These are phyloP conservation scores for Hormaphis cornu DNA, from an alignment of 1,140 invertebrate species.

Conservation along the genomic window DNA sequence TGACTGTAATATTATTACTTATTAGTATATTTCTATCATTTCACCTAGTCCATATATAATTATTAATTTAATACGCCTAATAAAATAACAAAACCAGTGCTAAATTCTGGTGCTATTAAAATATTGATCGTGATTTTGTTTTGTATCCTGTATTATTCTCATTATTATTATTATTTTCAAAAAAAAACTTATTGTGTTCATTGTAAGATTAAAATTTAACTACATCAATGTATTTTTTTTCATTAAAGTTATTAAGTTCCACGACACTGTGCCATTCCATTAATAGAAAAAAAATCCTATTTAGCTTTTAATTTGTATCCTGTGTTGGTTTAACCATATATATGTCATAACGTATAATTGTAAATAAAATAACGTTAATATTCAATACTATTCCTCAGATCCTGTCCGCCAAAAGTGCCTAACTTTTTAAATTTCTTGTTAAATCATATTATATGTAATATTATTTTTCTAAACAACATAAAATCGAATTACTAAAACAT, in stretches of 20 bases:
- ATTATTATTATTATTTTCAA: not conserved
- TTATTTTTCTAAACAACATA: conserved; percentile 4
- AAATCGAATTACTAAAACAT: conserved; percentile 15
- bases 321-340: not conserved
- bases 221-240: not conserved
- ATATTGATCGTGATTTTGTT: not conserved
- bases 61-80: too few species aligned
- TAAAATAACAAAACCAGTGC: not conserved
- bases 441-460: not conserved
- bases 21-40: too few species aligned
- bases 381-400: not conserved
- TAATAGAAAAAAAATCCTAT: conserved; percentile 5
- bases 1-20: not conserved
- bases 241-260: not conserved
- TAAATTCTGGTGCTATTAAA: conserved; percentile 13
- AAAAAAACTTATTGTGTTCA: not conserved
- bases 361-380: not conserved
- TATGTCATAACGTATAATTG: not conserved
- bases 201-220: not conserved
- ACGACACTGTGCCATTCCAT: conserved; percentile 10
- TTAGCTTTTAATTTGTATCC: not conserved
- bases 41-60: not conserved
- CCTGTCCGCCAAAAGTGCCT: not conserved
- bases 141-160: not conserved
- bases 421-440: not conserved